Evolutionary conservation across 2,113 vertebrate genomes (phyloP).

Genomic region (Trematocara marginatum): DNA sequence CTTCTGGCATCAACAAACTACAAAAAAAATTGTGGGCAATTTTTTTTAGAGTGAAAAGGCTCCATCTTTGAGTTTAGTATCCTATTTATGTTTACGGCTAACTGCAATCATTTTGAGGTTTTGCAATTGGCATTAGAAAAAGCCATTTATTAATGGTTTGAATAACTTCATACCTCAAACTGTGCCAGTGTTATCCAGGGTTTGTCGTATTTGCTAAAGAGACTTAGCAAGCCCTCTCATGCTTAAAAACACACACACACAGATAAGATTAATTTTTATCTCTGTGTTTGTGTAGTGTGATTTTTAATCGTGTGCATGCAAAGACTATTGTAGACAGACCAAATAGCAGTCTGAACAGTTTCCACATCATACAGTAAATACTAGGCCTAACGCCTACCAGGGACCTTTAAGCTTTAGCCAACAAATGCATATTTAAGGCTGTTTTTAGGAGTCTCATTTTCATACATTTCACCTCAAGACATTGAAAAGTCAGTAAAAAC

Average conservation of each 20-base stretch:
- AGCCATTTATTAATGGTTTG: neutral
- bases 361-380: neutral
- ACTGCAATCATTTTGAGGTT: neutral
- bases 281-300: neutral
- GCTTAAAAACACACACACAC: neutral
- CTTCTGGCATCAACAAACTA: neutral
- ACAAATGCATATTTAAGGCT: neutral
- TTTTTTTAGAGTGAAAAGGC: neutral
- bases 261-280: neutral
- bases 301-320: neutral
- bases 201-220: neutral
- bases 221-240: neutral
- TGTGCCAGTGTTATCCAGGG: neutral
- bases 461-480: neutral
- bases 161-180: neutral
- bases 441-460: neutral
- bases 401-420: neutral
- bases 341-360: neutral
- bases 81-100: neutral
- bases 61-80: neutral
- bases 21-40: neutral
- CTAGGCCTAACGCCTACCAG: neutral
- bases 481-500: neutral
- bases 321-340: neutral
- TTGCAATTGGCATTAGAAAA: neutral